Evolutionary conservation across 2,888 invertebrate species (phyloP).

Genomic region (Aelia acuminata): DNA sequence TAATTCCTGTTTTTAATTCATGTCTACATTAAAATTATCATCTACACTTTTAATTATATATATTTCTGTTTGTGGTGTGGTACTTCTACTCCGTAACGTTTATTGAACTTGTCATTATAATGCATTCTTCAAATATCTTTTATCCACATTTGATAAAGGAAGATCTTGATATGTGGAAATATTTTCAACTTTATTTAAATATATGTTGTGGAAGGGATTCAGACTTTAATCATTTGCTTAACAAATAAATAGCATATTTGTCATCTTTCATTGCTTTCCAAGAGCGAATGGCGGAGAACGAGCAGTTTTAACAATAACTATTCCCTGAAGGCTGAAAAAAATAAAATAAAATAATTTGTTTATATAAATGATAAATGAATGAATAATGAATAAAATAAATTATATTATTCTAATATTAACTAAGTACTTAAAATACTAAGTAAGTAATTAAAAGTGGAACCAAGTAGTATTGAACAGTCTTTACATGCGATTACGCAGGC

Average conservation of each 20-base stretch:
- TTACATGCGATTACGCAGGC: too few species aligned
- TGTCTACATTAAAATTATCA: neutral
- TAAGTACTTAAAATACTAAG: too few species aligned
- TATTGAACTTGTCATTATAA: neutral
- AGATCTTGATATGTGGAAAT: neutral
- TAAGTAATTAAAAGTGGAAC: too few species aligned
- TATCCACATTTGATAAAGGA: neutral
- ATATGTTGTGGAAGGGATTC: too few species aligned
- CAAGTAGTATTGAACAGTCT: too few species aligned
- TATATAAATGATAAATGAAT: neutral
- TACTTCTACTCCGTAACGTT: neutral
- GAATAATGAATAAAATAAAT: neutral
- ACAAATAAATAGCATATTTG: neutral
- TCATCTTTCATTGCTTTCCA: neutral
- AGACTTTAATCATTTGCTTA: neutral
- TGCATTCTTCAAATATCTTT: neutral
- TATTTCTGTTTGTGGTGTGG: neutral
- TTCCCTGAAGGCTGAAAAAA: neutral
- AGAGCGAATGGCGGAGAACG: neutral
- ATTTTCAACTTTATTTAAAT: too few species aligned
- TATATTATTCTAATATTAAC: neutral
- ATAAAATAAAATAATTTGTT: neutral
- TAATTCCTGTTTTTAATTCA: neutral
- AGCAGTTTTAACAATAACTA: conserved; percentile 22
- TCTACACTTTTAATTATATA: neutral